Evolutionary conservation across 1,140 invertebrate species (phyloP).

Genomic region (Drosophila obscura): DNA sequence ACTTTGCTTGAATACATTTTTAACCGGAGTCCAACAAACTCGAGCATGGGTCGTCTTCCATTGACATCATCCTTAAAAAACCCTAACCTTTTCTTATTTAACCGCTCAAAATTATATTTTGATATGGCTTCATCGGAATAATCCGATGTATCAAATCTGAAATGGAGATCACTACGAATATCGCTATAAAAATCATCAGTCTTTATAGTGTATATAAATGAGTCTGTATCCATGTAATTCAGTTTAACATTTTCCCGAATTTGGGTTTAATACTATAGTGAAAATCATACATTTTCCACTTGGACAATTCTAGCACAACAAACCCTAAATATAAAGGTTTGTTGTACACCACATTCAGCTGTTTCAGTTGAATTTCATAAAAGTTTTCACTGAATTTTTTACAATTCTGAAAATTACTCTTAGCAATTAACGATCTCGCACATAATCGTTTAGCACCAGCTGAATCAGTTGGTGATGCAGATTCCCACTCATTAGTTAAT

Average conservation of each 20-base stretch:
- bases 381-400: slow-evolving; percentile 79
- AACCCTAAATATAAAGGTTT: too few relatives aligned
- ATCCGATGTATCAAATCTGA: slow-evolving; percentile 71
- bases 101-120: neutral
- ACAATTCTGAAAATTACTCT: too few relatives aligned
- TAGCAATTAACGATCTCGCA: slow-evolving; percentile 7
- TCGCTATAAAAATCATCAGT: slow-evolving; percentile 83
- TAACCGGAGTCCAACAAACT: neutral
- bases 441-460: too few relatives aligned
- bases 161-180: slow-evolving; percentile 58
- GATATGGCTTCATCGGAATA: slow-evolving; percentile 30
- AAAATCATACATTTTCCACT: too few relatives aligned
- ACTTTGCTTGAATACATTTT: neutral
- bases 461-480: too few relatives aligned
- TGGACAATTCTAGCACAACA: too few relatives aligned
- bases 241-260: slow-evolving; percentile 62
- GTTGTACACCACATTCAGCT: slow-evolving; percentile 66
- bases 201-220: slow-evolving; percentile 78
- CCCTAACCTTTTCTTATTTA: too few relatives aligned
- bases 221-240: slow-evolving; percentile 84
- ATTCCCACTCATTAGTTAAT: too few relatives aligned
- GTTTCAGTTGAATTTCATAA: slow-evolving; percentile 76
- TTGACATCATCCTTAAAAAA: neutral
- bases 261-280: too few relatives aligned
- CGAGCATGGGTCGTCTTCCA: neutral